phyloP scores from a whole-genome alignment of 1,140 invertebrate genomes.

The Calosoma granatense region DNA sequence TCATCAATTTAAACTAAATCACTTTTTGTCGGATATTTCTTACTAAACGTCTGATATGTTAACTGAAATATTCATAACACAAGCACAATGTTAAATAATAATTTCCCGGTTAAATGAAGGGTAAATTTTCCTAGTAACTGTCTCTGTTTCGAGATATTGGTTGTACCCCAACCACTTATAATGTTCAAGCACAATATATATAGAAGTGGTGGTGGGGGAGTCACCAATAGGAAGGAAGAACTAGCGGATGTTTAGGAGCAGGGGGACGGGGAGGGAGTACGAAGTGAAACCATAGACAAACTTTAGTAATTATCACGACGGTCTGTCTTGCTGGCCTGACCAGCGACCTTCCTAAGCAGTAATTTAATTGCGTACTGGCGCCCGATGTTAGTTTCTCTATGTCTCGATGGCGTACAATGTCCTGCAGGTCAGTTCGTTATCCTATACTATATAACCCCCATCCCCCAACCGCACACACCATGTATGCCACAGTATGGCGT shows the following conservation, averaged over 20 bases:
- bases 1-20: too few species aligned
- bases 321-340: conserved; percentile 17
- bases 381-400: not conserved
- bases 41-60: too few species aligned
- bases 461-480: too few species aligned
- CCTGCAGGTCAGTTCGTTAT: too few species aligned
- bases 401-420: not conserved
- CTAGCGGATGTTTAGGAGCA: not conserved
- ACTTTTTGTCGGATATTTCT: too few species aligned
- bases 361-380: conserved; percentile 18
- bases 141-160: not conserved
- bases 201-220: too few species aligned
- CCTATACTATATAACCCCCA: too few species aligned
- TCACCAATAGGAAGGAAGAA: too few species aligned
- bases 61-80: too few species aligned
- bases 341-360: conserved; percentile 16
- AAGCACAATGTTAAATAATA: not conserved
- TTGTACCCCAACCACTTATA: too few species aligned
- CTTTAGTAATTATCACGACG: conserved; percentile 23
- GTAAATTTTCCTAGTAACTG: not conserved
- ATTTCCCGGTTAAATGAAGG: not conserved
- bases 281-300: conserved; percentile 14
- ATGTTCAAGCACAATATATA: too few species aligned
- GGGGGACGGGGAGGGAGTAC: not conserved
- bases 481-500: too few species aligned